These are phyloP conservation scores for Drosophila persimilis DNA, from an alignment of 1,140 invertebrate species.

Conservation along the genomic window DNA sequence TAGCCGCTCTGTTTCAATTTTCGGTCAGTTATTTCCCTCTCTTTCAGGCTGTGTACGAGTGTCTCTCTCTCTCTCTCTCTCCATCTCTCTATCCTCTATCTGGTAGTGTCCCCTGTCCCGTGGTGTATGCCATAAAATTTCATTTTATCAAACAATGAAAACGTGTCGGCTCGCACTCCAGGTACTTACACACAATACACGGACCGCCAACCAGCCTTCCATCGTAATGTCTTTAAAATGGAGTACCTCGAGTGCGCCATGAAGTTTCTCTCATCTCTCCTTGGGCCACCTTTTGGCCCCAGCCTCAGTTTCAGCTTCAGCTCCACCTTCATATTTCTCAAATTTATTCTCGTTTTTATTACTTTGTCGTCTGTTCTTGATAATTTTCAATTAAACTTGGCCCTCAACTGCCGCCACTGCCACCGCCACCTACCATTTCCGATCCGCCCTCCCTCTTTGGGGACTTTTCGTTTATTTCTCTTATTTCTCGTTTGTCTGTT, in stretches of 20 bases:
- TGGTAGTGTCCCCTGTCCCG: constrained; percentile 13
- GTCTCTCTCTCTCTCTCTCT: not conserved
- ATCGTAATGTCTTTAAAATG: constrained; percentile 45
- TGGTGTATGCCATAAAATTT: constrained; percentile 71
- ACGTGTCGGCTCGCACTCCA: constrained; percentile 62
- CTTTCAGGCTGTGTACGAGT: constrained; percentile 11
- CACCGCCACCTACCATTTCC: too few species aligned
- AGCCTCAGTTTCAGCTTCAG: not conserved
- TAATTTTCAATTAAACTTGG: constrained; percentile 64
- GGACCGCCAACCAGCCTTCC: not conserved
- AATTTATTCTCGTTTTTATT: constrained; percentile 21
- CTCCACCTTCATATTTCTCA: not conserved
- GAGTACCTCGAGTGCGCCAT: constrained; percentile 25
- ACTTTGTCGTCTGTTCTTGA: constrained; percentile 27
- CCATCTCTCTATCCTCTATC: constrained; percentile 2
- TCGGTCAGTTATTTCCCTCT: constrained; percentile 44
- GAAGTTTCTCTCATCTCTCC: constrained; percentile 47
- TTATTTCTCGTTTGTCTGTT: constrained; percentile 17
- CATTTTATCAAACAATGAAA: constrained; percentile 80
- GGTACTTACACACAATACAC: constrained; percentile 13
- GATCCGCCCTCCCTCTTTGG: too few species aligned
- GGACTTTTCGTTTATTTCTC: not conserved
- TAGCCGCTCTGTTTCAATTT: constrained; percentile 80
- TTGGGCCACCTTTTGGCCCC: constrained; percentile 21
- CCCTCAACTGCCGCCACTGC: not conserved